These are phyloP conservation scores for Dreissena polymorpha DNA, from an alignment of 1,140 invertebrate species.

Conservation along the genomic window DNA sequence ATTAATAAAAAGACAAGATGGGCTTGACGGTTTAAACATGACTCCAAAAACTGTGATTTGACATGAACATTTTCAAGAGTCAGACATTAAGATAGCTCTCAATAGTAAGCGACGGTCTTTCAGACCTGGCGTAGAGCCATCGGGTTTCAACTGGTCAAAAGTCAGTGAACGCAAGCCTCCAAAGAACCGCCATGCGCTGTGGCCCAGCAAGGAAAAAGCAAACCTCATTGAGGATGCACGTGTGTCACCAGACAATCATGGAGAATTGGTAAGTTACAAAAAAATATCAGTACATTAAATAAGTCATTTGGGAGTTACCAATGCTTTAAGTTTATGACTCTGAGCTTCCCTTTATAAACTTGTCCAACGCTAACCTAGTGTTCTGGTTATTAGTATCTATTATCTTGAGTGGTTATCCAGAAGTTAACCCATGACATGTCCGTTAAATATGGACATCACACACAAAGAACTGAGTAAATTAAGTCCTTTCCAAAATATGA, in stretches of 20 bases:
- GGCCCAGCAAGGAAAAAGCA: too few relatives aligned
- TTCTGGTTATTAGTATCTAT: too few relatives aligned
- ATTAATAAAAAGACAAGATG: neutral
- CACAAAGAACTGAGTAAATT: too few relatives aligned
- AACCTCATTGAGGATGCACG: too few relatives aligned
- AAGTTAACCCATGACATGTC: too few relatives aligned
- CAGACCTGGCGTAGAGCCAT: neutral
- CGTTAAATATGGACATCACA: too few relatives aligned
- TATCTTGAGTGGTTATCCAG: too few relatives aligned
- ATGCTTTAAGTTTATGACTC: neutral
- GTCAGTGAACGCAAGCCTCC: neutral
- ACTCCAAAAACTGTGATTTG: constrained; percentile 5
- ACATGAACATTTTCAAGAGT: neutral
- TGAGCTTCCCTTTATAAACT: neutral
- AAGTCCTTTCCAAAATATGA: too few relatives aligned
- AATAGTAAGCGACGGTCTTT: neutral
- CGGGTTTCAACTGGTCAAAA: neutral
- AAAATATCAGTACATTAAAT: neutral
- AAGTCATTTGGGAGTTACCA: neutral
- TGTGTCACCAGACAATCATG: neutral
- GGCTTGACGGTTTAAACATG: neutral
- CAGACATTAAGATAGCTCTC: neutral
- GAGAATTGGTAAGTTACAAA: neutral
- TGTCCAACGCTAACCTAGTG: too few relatives aligned
- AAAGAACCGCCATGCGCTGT: neutral